Evolutionary conservation across 2,888 invertebrate genomes (phyloP), one percentile per base, ranked within the genome.

Genomic region (Tyria jacobaeae): DNA sequence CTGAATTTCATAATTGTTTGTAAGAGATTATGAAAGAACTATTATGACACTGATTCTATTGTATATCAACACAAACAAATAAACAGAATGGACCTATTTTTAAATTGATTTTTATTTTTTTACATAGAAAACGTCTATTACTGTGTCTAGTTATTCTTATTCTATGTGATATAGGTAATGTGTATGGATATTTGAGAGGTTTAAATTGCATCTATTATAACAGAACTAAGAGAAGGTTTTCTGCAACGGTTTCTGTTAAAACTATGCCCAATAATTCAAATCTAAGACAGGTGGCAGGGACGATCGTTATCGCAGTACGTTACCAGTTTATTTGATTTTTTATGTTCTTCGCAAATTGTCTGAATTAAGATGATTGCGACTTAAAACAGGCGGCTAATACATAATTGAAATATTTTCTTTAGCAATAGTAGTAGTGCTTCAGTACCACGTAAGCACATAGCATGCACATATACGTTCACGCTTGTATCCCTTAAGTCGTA

Each of bases 251-350:
- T 53, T 25, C 52, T n/a, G 17, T 35, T 35, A 6, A n/a, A 41
- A 54, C 41, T 54, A n/a, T 41, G n/a, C 9, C 27, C 41, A 41
- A 54, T 54, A 54, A 54, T 27, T 54, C 41, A 54, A 24, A 54
- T 54, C 37, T n/a, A 37, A 37, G 39, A 41, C 54, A 54, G 54
- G 41, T 54, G 54, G 31, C 17, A 27, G 1, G 10, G 14, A n/a
- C 39, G 27, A 41, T 54, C 41, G 17, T n/a, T 41, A 25, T 41
- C n/a, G 25, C 27, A 25, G 39, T 53, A 39, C n/a, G n/a, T 53
- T 27, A 17, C 41, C 39, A 53, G 10, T 27, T 27, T 25, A 39
- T 39, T 53, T 9, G 52, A 39, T 25, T 17, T 44, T 44, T 12
- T 21, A 9, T 44, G n/a, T n/a, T n/a, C n/a, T n/a, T n/a, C n/a